Evolutionary conservation across 2,113 vertebrate genomes (phyloP), one percentile per base, ranked within the genome.

Genomic region (Condylura cristata): DNA sequence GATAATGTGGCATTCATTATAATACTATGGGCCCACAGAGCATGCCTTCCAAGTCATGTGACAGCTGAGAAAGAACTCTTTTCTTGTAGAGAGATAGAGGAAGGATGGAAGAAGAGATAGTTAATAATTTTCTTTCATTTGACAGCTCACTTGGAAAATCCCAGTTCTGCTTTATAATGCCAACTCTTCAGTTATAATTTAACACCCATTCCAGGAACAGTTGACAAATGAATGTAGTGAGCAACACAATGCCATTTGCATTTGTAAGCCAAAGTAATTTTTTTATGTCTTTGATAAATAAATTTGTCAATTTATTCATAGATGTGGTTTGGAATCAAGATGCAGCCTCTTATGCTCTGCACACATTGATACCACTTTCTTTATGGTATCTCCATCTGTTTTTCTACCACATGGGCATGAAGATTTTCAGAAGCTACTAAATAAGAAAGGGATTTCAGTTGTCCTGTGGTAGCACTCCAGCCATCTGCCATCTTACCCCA

Each of bases 331-430:
- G 81, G 89, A 96, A 93, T 79, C 65, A 96, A 97, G 96, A 95
- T 93, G 80, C 72, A 90, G 34, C 94, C 91, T 92, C 93, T 76
- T 58, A 91, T 63, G 75, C 46, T 97, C 83, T 92, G 82, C 80
- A 94, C 71, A 93, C 94, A 82, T 51, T 75, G 95, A 41, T 91
- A 80, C 12, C 17, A 66, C 94, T 90, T 93, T 97, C 94, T 98
- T 97, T 95, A 80, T 39, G 58, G 86, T 85, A 80, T 30, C 32
- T 79, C 96, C 97, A 98, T 97, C 97, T 98, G 97, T 92, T 97
- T 97, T 95, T 60, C 89, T 79, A 71, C 85, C 32, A 66, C 76
- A 51, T 32, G 74, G 79, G 63, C 88, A 96, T 66, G 91, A 92
- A 76, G 95, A 91, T 63, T 97, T 97, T 92, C 94, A 97, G 86